phyloP scores from a whole-genome alignment of 2,797 vertebrate genomes.

The Myotis findleyi region DNA sequence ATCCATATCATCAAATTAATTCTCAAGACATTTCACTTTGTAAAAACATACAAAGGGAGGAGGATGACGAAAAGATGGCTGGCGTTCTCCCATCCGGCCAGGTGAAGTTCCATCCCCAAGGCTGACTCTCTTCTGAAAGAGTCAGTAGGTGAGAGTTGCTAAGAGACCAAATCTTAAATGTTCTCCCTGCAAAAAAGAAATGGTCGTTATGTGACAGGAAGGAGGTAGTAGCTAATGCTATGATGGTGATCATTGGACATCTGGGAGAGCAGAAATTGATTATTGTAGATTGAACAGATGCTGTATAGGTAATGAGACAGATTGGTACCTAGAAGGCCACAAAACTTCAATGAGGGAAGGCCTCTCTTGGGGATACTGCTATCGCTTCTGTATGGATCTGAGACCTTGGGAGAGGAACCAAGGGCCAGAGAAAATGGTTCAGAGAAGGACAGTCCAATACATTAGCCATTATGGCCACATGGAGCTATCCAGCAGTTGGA shows the following conservation, averaged over 20 bases:
- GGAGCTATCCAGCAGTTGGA: background rate
- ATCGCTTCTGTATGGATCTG: background rate
- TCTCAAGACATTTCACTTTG: slow-evolving; percentile 58
- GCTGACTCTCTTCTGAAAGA: background rate
- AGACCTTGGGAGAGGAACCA: background rate
- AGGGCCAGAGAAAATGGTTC: background rate
- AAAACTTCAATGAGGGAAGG: background rate
- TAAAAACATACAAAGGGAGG: slow-evolving; percentile 10
- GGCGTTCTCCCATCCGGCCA: background rate
- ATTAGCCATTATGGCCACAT: background rate
- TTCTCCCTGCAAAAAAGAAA: background rate
- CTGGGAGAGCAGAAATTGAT: background rate
- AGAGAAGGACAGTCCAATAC: background rate
- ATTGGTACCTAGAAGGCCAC: background rate
- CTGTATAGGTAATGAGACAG: background rate
- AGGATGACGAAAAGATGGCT: background rate
- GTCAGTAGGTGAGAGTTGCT: background rate
- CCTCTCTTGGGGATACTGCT: background rate
- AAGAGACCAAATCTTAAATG: background rate
- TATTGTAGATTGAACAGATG: background rate
- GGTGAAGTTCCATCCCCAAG: background rate
- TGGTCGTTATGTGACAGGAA: background rate
- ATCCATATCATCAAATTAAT: slow-evolving; percentile 63
- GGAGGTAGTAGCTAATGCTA: background rate
- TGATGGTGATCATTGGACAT: background rate